Evolutionary conservation across 2,113 vertebrate genomes (phyloP), one percentile per base, ranked within the genome.

Genomic region (Tupaia tana): DNA sequence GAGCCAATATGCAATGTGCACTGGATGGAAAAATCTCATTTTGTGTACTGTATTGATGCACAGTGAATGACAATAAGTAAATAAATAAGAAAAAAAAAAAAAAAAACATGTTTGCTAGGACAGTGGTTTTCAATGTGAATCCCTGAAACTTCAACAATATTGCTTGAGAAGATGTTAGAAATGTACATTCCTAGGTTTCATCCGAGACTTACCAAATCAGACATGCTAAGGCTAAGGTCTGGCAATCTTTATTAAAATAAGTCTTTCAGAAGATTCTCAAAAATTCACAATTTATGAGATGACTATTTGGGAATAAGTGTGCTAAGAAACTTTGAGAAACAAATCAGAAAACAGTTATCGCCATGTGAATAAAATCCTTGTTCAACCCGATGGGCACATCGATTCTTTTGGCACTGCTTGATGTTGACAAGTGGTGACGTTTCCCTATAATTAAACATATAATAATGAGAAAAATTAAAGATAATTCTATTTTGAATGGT

Each of bases 241-340:
- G 27, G 24, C 20, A 58, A 29, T 43, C 61, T 81, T 7, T 64
- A 1, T 43, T 73, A 15, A 52, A 70, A 15, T 1, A 77, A 67
- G 34, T 3, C 11, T 67, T 80, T 22, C 20, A 85, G 15, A 67
- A 2, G 22, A 31, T 64, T 67, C 29, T 63, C 5, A 22, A 1
- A 27, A 0, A 20, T 3, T 64, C 25, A 31, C 3, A 34, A 56
- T 61, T 2, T 25, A 0, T 14, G 0, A 1, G 9, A 27, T 2
- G 0, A 29, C 0, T 18, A 9, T 67, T 66, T 58, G 24, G 7
- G 12, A 86, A 56, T 56, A 15, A 11, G 6, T 82, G 24, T 69
- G 7, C 15, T 90, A 43, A 66, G 2, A 34, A 91, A 56, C 5
- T 13, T 18, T 88, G 25, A 56, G 56, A 80, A 61, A 29, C 34